phyloP scores from a whole-genome alignment of 2,797 vertebrate genomes.

The Spinus olivaceus region DNA sequence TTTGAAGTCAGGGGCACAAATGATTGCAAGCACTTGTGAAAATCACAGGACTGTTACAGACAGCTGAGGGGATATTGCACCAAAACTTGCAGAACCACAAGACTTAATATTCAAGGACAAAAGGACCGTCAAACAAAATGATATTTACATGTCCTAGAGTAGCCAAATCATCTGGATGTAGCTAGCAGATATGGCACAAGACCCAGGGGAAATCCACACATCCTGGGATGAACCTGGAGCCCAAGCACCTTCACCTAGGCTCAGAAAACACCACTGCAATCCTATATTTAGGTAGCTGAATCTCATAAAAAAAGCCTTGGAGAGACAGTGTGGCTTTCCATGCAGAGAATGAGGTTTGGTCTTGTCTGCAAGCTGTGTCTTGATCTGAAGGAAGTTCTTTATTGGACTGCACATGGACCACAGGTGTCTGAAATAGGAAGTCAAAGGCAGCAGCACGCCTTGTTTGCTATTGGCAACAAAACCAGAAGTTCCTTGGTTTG shows the following conservation, averaged over 20 bases:
- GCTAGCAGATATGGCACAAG: neutral
- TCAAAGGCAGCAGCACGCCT: neutral
- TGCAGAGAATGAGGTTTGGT: neutral
- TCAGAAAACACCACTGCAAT: neutral
- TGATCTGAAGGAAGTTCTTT: neutral
- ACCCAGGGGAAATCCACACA: neutral
- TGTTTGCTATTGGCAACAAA: neutral
- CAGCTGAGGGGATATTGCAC: neutral
- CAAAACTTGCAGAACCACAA: neutral
- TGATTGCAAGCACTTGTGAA: neutral
- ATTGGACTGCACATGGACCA: neutral
- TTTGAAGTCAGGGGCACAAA: neutral
- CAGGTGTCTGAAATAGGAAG: neutral
- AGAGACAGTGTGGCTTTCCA: neutral
- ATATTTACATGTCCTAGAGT: neutral
- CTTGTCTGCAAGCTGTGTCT: neutral
- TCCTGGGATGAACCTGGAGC: neutral
- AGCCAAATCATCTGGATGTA: neutral
- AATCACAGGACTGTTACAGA: neutral
- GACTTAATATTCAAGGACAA: neutral
- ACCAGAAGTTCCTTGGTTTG: neutral
- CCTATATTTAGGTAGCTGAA: neutral
- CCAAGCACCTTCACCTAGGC: neutral
- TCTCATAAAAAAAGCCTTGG: neutral
- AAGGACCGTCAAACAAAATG: neutral